phyloP scores from a whole-genome alignment of 2,113 vertebrate species.

The Tupaia tana region DNA sequence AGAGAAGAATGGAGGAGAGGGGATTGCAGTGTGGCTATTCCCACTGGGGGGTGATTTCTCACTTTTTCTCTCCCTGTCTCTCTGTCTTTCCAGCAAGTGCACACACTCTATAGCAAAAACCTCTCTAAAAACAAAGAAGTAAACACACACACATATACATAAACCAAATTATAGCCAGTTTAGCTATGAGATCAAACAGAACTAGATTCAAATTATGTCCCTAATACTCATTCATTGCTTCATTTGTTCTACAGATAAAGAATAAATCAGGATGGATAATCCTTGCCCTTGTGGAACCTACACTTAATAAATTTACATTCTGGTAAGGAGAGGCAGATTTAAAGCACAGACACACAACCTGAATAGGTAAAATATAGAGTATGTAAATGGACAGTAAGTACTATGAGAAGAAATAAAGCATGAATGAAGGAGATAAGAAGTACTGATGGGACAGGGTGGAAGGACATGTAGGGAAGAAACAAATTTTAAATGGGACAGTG shows the following conservation, averaged over 20 bases:
- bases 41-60: too few species aligned
- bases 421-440: not conserved
- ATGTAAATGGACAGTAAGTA: not conserved
- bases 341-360: not conserved
- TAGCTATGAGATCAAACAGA: conserved; percentile 24
- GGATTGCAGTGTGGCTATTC: too few species aligned
- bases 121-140: too few species aligned
- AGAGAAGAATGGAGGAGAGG: too few species aligned
- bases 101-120: too few species aligned
- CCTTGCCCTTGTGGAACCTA: not conserved
- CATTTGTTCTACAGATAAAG: not conserved
- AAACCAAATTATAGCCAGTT: not conserved
- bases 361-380: not conserved
- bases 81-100: too few species aligned
- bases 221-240: not conserved
- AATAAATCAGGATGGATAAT: conserved; percentile 33
- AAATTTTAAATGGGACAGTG: not conserved
- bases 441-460: not conserved
- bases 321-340: not conserved
- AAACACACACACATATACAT: not conserved
- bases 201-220: conserved; percentile 12
- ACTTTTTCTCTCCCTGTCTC: too few species aligned
- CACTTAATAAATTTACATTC: not conserved
- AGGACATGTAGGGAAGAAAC: not conserved
- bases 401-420: not conserved